Evolutionary conservation across 2,888 invertebrate genomes (phyloP), one percentile per base, ranked within the genome.

Genomic region (Caenorhabditis afra): DNA sequence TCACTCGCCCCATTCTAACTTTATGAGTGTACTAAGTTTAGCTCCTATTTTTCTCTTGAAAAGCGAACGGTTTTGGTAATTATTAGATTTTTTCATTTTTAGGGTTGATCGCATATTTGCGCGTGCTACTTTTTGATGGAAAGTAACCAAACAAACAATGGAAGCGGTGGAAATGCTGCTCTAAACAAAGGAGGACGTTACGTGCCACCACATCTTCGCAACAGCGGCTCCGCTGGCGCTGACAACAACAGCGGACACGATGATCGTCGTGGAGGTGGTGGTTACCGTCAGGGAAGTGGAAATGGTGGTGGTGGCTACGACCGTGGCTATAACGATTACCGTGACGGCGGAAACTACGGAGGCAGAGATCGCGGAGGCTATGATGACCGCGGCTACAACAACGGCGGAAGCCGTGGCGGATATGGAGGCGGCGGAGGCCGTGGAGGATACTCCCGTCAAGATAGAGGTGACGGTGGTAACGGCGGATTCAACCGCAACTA

Each of bases 161-260:
- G 82, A 74, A 80, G 85, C 82, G 80, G 85, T 82, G 78, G 79
- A 59, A 85, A 81, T 83, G 81, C 85, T 82, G 83, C 83, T 78
- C 65, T 85, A 79, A 82, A 76, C 59, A 68, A 74, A 44, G 67
- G 66, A 71, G 77, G 73, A 22, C 85, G 85, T 58, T 88, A 88
- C 81, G 87, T 88, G 23, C 88, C 88, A 64, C 88, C 88, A 55
- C 84, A 84, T 68, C 82, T 86, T 52, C 85, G 88, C 45, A 78
- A 75, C 20, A 66, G 78, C 52, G 82, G 68, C 16, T 71, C 67
- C 12, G 64, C 35, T 35, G 79, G 81, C 18, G 86, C 87, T 61
- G 79, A 81, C 22, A 59, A 44, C 45, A 64, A 87, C 23, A 84
- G 57, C 71, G 81, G 18, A 35, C 23, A 52, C 45, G 74, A 74